These are phyloP conservation scores for Ibycter americanus DNA, from an alignment of 2,797 vertebrate species.

Conservation along the genomic window DNA sequence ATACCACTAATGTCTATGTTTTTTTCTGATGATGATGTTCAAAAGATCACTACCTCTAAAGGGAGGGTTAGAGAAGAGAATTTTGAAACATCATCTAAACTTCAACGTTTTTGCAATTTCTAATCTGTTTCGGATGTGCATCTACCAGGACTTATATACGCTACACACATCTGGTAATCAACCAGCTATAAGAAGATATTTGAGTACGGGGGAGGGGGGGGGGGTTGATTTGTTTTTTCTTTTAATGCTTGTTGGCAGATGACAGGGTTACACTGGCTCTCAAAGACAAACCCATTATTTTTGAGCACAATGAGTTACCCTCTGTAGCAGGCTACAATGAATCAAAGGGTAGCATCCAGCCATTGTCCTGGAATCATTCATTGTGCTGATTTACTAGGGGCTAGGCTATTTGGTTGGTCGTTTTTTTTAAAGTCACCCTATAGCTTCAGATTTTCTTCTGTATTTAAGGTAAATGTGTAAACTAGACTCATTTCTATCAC, in stretches of 20 bases:
- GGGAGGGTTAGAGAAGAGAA: neutral
- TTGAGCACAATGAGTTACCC: neutral
- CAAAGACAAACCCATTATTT: slow-evolving; percentile 1
- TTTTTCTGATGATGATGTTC: neutral
- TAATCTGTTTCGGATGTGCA: neutral
- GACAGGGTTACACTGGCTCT: neutral
- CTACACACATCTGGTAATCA: neutral
- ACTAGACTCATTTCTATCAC: neutral
- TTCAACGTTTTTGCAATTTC: neutral
- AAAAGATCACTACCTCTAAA: neutral
- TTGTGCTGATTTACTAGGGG: neutral
- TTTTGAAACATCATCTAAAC: neutral
- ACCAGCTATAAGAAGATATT: neutral
- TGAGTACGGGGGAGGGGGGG: neutral
- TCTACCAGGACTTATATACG: neutral
- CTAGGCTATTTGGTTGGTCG: neutral
- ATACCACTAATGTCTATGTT: fast-evolving
- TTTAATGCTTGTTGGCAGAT: neutral
- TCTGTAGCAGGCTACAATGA: neutral
- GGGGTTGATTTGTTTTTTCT: neutral
- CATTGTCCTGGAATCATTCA: neutral
- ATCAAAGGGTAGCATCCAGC: neutral
- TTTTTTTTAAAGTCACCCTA: neutral
- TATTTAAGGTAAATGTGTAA: neutral
- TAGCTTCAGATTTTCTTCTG: neutral